phyloP scores from a whole-genome alignment of 1,140 invertebrate genomes.

The Augochlora pura region DNA sequence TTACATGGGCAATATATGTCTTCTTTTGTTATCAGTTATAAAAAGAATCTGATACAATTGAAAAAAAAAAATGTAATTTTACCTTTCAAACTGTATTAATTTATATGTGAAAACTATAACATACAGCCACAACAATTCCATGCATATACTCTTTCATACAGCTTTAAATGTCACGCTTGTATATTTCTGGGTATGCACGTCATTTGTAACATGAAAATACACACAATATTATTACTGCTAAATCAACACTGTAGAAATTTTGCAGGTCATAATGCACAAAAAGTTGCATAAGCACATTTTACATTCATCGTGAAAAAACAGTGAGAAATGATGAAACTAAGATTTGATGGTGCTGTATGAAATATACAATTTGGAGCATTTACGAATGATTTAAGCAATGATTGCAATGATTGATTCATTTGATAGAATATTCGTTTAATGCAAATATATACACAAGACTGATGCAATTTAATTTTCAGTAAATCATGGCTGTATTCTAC shows the following conservation, averaged over 20 bases:
- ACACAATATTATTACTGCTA: constrained; percentile 41
- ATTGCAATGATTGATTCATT: constrained; percentile 30
- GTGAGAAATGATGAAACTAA: constrained; percentile 52
- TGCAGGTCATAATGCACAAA: constrained; percentile 66
- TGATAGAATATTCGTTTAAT: constrained; percentile 36
- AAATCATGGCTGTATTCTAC: constrained; percentile 14
- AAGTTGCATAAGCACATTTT: constrained; percentile 65
- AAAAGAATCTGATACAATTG: background rate
- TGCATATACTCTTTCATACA: constrained; percentile 55
- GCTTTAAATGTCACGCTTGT: constrained; percentile 38
- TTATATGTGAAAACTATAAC: constrained; percentile 37
- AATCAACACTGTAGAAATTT: constrained; percentile 58
- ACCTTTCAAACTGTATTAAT: constrained; percentile 19
- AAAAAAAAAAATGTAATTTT: constrained; percentile 24
- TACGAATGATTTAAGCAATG: constrained; percentile 49
- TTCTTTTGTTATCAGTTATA: background rate
- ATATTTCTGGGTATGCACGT: constrained; percentile 38
- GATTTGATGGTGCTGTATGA: constrained; percentile 59
- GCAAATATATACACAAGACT: constrained; percentile 26
- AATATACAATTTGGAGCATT: constrained; percentile 50
- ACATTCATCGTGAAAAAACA: constrained; percentile 56
- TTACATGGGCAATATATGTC: constrained; percentile 16
- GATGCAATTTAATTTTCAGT: constrained; percentile 23
- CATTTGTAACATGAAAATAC: constrained; percentile 46
- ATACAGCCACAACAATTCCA: constrained; percentile 46